phyloP scores from a whole-genome alignment of 2,888 invertebrate species.

The Cataglyphis cursor region DNA sequence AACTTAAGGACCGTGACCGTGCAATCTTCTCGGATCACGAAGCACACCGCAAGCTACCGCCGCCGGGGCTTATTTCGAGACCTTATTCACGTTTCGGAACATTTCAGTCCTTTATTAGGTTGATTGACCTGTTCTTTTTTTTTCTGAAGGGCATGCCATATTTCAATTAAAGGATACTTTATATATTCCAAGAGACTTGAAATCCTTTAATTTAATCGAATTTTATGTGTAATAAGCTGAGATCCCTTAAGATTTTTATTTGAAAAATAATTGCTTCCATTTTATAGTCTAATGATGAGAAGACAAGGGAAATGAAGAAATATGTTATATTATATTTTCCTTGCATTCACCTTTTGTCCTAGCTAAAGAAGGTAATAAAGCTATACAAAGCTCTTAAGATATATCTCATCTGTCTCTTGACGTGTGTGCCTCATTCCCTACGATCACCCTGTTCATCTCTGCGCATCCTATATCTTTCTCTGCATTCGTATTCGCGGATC shows the following conservation, averaged over 20 bases:
- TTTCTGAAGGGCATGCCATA: neutral
- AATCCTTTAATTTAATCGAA: neutral
- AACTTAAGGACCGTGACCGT: conserved; percentile 82
- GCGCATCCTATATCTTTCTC: conserved; percentile 4
- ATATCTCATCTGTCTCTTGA: neutral
- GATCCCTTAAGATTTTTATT: neutral
- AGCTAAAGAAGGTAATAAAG: conserved; percentile 23
- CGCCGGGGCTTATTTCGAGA: conserved; percentile 39
- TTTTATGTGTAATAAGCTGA: neutral
- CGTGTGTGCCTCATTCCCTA: neutral
- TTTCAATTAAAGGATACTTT: neutral
- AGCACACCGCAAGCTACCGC: conserved; percentile 58
- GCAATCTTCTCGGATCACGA: conserved; percentile 69
- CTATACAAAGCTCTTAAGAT: neutral
- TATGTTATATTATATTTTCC: neutral
- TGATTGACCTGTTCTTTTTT: neutral
- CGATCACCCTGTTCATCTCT: neutral
- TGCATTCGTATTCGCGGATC: conserved; percentile 81
- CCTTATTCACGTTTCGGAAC: conserved; percentile 28
- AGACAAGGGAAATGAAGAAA: neutral
- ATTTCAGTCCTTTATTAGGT: neutral
- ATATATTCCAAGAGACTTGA: neutral
- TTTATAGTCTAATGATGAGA: neutral
- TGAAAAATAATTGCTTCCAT: neutral
- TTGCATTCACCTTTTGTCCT: neutral